These are phyloP conservation scores for Macquaria ambigua DNA, from an alignment of 2,113 vertebrate genomes.

Conservation along the genomic window DNA sequence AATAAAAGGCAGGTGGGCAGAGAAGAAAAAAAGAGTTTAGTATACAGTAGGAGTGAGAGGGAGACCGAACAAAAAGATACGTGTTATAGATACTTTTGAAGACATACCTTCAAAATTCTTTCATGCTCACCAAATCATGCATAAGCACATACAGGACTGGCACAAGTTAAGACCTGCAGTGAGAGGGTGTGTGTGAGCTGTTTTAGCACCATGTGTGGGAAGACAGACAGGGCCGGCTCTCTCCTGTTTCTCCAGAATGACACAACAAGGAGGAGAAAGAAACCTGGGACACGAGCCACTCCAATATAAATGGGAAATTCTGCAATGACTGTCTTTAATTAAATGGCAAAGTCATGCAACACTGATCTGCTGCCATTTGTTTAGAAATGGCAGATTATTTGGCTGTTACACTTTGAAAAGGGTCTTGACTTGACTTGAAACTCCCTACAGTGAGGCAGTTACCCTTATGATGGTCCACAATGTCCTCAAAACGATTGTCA, in stretches of 20 bases:
- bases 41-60: not conserved
- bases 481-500: not conserved
- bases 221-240: slow-evolving; percentile 36
- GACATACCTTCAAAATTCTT: slow-evolving; percentile 30
- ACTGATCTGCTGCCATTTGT: not conserved
- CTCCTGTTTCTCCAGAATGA: slow-evolving; percentile 44
- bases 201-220: slow-evolving; percentile 47
- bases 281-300: slow-evolving; percentile 2
- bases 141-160: slow-evolving; percentile 10
- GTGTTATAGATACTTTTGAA: not conserved
- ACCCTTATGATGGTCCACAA: not conserved
- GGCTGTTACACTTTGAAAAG: not conserved
- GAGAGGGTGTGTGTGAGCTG: slow-evolving; percentile 44
- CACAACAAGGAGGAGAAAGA: slow-evolving; percentile 41
- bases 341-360: not conserved
- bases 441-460: not conserved
- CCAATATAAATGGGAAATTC: not conserved
- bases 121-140: slow-evolving; percentile 34
- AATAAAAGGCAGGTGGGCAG: slow-evolving; percentile 26
- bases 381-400: not conserved
- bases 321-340: not conserved
- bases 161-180: slow-evolving; percentile 72
- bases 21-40: not conserved
- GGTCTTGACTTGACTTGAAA: not conserved
- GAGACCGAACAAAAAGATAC: slow-evolving; percentile 25